phyloP scores from a whole-genome alignment of 2,888 invertebrate species.

The Bellardia pandia region DNA sequence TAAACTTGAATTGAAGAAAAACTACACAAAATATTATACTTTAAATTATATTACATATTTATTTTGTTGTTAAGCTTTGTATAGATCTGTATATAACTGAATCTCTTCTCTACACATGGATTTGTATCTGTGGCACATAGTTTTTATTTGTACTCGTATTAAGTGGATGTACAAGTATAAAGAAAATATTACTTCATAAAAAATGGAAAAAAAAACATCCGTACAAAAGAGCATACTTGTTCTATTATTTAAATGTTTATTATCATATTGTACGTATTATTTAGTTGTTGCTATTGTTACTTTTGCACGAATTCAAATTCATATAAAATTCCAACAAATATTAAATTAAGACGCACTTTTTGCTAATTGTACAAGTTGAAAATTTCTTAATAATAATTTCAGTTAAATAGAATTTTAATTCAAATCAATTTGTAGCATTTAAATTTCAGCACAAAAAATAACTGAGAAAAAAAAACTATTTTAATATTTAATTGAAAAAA shows the following conservation, averaged over 20 bases:
- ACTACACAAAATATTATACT: not conserved
- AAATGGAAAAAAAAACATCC: not conserved
- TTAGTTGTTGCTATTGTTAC: slow-evolving; percentile 1
- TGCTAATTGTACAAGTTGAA: slow-evolving; percentile 41
- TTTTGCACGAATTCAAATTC: slow-evolving; percentile 21
- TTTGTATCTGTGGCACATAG: slow-evolving; percentile 29
- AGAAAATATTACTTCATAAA: slow-evolving; percentile 39
- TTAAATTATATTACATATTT: no score
- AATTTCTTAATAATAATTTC: slow-evolving; percentile 33
- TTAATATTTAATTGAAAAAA: not conserved
- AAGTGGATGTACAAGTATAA: slow-evolving; percentile 9
- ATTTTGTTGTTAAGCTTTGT: not conserved
- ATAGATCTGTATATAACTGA: not conserved
- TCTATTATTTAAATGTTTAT: slow-evolving; percentile 8
- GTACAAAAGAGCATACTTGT: slow-evolving; percentile 40
- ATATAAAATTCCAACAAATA: slow-evolving; percentile 11
- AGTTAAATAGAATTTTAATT: slow-evolving; percentile 19
- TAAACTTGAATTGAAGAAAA: slow-evolving; percentile 55
- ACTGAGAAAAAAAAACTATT: not conserved
- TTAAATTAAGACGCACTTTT: slow-evolving; percentile 64
- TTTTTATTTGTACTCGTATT: slow-evolving; percentile 25
- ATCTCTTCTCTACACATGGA: not conserved
- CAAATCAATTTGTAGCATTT: slow-evolving; percentile 42
- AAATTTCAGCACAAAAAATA: slow-evolving; percentile 28
- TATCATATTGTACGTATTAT: not conserved